Evolutionary conservation across 2,888 invertebrate species (phyloP).

Genomic region (Epistrophe grossulariae): DNA sequence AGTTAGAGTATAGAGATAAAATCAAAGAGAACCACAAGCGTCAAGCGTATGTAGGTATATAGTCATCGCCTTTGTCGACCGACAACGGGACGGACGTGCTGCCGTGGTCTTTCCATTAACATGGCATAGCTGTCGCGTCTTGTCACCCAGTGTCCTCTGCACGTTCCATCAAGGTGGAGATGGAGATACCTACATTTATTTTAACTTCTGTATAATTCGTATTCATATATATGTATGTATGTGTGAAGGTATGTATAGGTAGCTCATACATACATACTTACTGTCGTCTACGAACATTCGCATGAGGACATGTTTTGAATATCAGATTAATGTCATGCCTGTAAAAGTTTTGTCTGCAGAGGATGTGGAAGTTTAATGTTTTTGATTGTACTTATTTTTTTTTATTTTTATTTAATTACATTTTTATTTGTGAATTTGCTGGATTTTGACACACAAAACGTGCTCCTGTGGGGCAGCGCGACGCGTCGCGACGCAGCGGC

Average conservation of each 20-base stretch:
- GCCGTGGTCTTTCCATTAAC: conserved; percentile 40
- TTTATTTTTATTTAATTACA: conserved; percentile 53
- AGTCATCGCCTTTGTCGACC: background rate
- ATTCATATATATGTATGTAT: background rate
- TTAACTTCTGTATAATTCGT: conserved; percentile 17
- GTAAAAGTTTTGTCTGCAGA: conserved; percentile 16
- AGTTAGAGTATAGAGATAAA: conserved; percentile 42
- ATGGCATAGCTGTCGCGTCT: conserved; percentile 6
- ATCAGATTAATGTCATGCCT: conserved; percentile 33
- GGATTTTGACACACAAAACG: conserved; percentile 29
- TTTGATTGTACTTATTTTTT: conserved; percentile 3
- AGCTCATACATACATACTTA: background rate
- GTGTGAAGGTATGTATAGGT: background rate
- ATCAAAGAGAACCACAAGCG: conserved; percentile 37
- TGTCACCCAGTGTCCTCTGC: conserved; percentile 39
- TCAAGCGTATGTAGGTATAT: background rate
- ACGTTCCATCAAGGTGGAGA: conserved; percentile 52
- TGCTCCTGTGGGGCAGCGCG: background rate
- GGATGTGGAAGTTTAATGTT: conserved; percentile 36
- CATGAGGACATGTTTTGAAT: conserved; percentile 64
- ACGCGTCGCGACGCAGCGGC: too few relatives aligned
- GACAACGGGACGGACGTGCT: background rate
- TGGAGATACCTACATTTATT: conserved; percentile 16
- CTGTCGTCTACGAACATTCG: background rate
- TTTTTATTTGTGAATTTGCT: conserved; percentile 24